Percentiles rank a stretch among this genome's conserved stretches.
These are phyloP conservation scores for Lindbergichthys nudifrons DNA, from an alignment of 2,797 vertebrate species.

Conservation along the genomic window DNA sequence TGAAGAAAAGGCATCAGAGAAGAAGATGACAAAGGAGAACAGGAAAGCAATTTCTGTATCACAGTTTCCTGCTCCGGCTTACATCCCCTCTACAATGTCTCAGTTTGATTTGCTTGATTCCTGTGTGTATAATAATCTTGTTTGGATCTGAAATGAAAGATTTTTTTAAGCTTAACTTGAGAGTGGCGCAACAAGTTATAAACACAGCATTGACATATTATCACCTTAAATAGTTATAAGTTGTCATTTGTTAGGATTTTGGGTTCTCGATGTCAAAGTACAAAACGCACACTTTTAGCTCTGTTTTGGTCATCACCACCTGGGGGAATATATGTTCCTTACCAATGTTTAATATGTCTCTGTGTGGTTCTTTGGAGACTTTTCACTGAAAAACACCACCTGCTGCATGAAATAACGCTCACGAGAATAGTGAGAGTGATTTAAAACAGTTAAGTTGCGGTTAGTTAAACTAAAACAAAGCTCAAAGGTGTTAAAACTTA, in stretches of 20 bases:
- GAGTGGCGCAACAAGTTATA: not conserved
- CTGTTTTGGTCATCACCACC: not conserved
- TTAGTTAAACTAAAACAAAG: too few species aligned
- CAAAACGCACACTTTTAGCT: too few species aligned
- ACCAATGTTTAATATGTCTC: too few species aligned
- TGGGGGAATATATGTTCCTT: not conserved
- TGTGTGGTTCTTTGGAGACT: too few species aligned
- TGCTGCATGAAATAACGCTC: not conserved
- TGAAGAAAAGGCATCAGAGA: constrained; percentile 28
- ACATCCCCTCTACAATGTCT: not conserved
- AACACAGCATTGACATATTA: constrained; percentile 1
- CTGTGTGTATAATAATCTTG: not conserved
- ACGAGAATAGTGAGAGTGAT: not conserved
- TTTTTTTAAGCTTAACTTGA: not conserved
- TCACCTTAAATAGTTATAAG: not conserved
- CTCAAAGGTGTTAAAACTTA: not conserved
- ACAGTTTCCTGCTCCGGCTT: constrained; percentile 18
- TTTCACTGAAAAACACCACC: not conserved
- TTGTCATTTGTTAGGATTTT: not conserved
- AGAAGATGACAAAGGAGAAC: constrained; percentile 42
- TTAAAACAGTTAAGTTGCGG: not conserved
- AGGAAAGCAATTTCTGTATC: constrained; percentile 37
- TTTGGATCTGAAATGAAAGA: not conserved
- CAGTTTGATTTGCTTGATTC: constrained; percentile 1
- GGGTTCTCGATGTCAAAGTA: not conserved